Conservation (phyloP, 2,797 vertebrate genomes). For the Spizella passerina region DNA sequence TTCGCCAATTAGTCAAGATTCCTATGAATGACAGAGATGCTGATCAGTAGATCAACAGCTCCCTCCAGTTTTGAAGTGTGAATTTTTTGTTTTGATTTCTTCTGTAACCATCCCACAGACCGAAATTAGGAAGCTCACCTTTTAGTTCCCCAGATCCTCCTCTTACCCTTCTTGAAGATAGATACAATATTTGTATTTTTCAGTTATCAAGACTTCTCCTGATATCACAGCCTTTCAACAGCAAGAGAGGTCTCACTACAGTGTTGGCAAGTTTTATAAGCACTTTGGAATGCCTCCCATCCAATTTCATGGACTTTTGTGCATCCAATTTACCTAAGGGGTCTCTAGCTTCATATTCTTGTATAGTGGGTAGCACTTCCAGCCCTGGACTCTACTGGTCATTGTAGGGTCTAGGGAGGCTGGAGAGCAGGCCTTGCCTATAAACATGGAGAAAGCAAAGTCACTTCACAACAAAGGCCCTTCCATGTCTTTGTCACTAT, state of each 20-base stretch:
- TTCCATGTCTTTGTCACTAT: neutral
- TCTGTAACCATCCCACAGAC: neutral
- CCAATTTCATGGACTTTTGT: neutral
- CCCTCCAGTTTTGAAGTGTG: neutral
- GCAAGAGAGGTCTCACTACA: neutral
- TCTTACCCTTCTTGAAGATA: neutral
- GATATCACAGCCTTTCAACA: neutral
- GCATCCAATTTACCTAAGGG: neutral
- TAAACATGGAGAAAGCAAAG: neutral
- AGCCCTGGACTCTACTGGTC: neutral
- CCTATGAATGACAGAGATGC: neutral
- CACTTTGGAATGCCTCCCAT: neutral
- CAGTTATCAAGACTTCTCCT: neutral
- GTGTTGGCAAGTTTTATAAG: neutral
- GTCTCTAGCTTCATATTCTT: neutral
- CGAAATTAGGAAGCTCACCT: neutral
- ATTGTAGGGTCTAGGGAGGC: neutral
- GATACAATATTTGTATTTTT: neutral
- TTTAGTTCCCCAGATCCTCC: neutral
- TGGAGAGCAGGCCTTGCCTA: neutral
- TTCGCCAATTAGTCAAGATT: neutral
- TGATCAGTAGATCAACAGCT: neutral
- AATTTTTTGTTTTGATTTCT: neutral
- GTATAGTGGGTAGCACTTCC: neutral
- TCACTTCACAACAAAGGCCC: neutral